These are phyloP conservation scores for Lepas anatifera DNA, from an alignment of 2,888 invertebrate genomes.

Conservation along the genomic window DNA sequence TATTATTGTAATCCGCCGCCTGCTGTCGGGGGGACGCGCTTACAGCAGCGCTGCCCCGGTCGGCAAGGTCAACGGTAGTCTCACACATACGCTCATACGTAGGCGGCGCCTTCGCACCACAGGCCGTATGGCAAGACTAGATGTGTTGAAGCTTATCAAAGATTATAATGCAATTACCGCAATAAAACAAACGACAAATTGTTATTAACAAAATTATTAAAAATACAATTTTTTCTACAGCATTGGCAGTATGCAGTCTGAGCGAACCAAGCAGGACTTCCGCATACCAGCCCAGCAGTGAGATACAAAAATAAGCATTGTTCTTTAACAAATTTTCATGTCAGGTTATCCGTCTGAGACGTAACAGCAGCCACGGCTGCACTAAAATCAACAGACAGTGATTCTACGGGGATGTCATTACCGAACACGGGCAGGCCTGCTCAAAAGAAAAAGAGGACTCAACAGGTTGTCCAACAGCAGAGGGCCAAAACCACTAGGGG, in stretches of 20 bases:
- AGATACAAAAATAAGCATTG: slow-evolving; percentile 9
- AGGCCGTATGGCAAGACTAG: not conserved
- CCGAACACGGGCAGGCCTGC: no score
- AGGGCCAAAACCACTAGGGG: no score
- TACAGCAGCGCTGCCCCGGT: not conserved
- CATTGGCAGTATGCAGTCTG: not conserved
- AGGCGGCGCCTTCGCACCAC: not conserved
- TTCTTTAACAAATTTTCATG: not conserved
- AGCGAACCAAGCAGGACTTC: not conserved
- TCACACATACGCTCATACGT: not conserved
- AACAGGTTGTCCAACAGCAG: no score
- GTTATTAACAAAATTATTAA: slow-evolving; percentile 4
- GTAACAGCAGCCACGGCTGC: no score
- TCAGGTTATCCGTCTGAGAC: no score
- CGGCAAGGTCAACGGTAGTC: not conserved
- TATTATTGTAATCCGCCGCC: not conserved
- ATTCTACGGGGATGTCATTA: no score
- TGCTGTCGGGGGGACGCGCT: not conserved
- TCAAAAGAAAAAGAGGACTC: no score
- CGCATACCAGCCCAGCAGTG: not conserved
- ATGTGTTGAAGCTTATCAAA: not conserved
- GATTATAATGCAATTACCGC: slow-evolving; percentile 6
- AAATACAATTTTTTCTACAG: slow-evolving; percentile 4
- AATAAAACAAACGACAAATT: not conserved
- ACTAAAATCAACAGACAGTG: no score